Conservation (phyloP, 2,113 vertebrate genomes). For the Pluvianellus socialis region DNA sequence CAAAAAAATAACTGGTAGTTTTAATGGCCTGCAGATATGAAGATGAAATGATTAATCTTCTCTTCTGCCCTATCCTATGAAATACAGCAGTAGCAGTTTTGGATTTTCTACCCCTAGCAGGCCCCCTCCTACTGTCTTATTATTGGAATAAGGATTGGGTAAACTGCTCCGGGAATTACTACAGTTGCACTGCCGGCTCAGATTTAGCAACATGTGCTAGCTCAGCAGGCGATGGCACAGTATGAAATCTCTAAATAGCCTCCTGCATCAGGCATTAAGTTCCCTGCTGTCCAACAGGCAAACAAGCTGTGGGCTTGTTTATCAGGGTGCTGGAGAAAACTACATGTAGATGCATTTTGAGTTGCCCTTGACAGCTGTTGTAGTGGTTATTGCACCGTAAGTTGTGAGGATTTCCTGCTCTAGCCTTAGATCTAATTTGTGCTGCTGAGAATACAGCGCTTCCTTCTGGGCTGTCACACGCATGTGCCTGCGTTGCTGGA, state of each 20-base stretch:
- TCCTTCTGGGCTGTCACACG: background rate
- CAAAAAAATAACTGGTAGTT: background rate
- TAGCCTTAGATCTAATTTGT: background rate
- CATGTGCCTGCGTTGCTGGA: background rate
- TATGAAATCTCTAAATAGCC: background rate
- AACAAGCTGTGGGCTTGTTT: background rate
- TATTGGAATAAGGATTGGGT: background rate
- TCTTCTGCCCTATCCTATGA: background rate
- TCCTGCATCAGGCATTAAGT: background rate
- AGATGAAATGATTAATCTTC: background rate
- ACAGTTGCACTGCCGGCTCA: background rate
- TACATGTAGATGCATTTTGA: background rate
- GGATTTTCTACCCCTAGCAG: background rate
- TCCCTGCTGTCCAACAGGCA: background rate
- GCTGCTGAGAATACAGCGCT: background rate
- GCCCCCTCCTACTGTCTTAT: background rate
- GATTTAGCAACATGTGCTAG: background rate
- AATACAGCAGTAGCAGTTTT: background rate
- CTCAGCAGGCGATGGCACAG: background rate
- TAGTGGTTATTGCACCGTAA: background rate
- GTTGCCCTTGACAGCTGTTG: background rate
- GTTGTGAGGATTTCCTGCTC: background rate
- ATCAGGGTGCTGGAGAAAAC: background rate
- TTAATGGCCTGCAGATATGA: background rate
- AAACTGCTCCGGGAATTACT: slow-evolving; percentile 23